Evolutionary conservation across 2,797 vertebrate species (phyloP), one percentile per base, ranked within the genome.

Genomic region (Trachurus trachurus): DNA sequence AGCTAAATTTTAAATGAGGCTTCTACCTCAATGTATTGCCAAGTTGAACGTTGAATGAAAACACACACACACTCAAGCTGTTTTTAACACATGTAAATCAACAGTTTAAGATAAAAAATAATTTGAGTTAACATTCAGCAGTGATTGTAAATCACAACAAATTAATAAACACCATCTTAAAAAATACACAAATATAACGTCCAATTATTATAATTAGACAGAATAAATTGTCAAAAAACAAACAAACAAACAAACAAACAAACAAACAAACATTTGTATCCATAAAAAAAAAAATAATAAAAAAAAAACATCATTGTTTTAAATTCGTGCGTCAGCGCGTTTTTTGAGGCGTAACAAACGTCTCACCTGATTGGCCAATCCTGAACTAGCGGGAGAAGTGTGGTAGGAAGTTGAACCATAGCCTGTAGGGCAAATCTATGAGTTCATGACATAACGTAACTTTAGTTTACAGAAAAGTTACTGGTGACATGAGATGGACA

Each of bases 291-390:
- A 34, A 34, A 6, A 34, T 4, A 34, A 5, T 4, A 34, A 1
- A 34, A 34, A 6, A 5, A 34, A 34, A 0, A 0, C 31, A 34
- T 34, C 31, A 16, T n/a, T n/a, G 49, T 15, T 52, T 1, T 1
- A 6, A 47, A 5, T 70, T 1, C 19, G 40, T 54, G 57, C 15
- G 19, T 22, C 11, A 3, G 4, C 15, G 21, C 42, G 56, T 19
- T 13, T 12, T 2, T 31, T 26, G 65, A 21, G 9, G 9, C 26
- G 19, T 37, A n/a, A 47, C 3, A 5, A 9, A 39, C 52, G 37
- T 53, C 45, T 1, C 13, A 15, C 21, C 6, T 50, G 70, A 78
- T 71, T 82, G 61, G 66, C 61, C 26, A 22, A 16, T 4, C 4
- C 5, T 1, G 4, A 16, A 6, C 1, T 8, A n/a, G 15, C 15